Conservation (phyloP, 1,140 invertebrate species). For the Drosophila suzukii region DNA sequence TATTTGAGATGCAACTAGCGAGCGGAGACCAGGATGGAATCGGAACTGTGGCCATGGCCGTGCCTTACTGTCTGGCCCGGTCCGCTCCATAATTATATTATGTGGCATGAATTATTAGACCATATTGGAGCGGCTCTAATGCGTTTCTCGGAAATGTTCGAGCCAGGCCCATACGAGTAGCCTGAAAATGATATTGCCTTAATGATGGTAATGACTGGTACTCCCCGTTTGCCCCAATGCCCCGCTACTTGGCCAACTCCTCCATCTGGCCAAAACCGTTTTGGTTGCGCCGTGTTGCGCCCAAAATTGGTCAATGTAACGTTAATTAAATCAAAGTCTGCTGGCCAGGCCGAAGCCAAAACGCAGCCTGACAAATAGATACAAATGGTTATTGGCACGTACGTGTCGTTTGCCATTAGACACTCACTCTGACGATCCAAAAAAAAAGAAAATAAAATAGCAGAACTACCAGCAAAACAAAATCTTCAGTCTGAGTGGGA, state of each 20-base stretch:
- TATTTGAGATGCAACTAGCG: conserved; percentile 75
- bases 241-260: background rate
- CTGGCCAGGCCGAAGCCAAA: conserved; percentile 36
- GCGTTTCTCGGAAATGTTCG: conserved; percentile 78
- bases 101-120: conserved; percentile 84
- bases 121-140: conserved; percentile 82
- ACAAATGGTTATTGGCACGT: conserved; percentile 82
- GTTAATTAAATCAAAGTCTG: conserved; percentile 81
- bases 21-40: conserved; percentile 21
- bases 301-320: conserved; percentile 82
- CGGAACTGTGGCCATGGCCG: conserved; percentile 67
- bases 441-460: conserved; percentile 1
- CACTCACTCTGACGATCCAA: conserved; percentile 64
- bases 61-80: conserved; percentile 74
- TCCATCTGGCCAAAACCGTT: conserved; percentile 38
- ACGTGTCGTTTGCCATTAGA: conserved; percentile 79
- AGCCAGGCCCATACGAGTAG: conserved; percentile 26
- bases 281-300: conserved; percentile 59
- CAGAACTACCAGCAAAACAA: conserved; percentile 4
- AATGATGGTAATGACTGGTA: conserved; percentile 82
- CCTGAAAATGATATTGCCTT: conserved; percentile 84
- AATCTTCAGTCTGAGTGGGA: conserved; percentile 22
- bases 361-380: conserved; percentile 75
- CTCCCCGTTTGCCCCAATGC: conserved; percentile 45
- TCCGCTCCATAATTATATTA: conserved; percentile 83